Evolutionary conservation across 2,797 vertebrate genomes (phyloP), one percentile per base, ranked within the genome.

Genomic region (Pagetopsis macropterus): DNA sequence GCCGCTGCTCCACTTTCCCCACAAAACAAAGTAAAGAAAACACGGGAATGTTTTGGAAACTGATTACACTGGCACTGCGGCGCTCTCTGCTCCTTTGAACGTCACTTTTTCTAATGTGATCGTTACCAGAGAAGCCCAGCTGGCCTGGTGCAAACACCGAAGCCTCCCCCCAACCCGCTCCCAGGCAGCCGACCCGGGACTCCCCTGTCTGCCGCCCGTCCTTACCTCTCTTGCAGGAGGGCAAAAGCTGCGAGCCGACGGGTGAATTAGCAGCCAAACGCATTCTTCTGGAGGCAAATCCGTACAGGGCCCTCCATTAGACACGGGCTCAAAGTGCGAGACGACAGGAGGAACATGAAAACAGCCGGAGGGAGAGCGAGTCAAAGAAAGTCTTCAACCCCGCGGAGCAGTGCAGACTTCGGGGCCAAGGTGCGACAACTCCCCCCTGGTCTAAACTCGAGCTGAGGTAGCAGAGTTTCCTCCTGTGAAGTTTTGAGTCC

Each of bases 231-330:
- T 79, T 77, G 72, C 91, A 88, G 92, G 87, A 91, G 91, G 51
- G 88, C 83, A 87, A 83, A 90, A 75, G 83, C 89, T 79, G 87
- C 84, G 80, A 84, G 71, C 72, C 79, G 84, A 79, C 79, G 81
- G 89, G 49, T 41, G 87, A 80, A 52, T 86, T 82, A 94, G 88
- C 86, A 87, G 81, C 84, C 66, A 83, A 77, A 83, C 81, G 79
- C 94, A 94, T 95, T 92, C 87, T 94, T 79, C 83, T 72, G 81
- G n/a, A 78, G 81, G 84, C 85, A 89, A 85, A 94, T 95, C 95
- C 94, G 92, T 65, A 92, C 94, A 59, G 93, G 93, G 87, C 94
- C 94, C 93, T 95, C 95, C 95, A 95, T 95, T 91, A 93, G 87
- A 92, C 89, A 64, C 91, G 90, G 92, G 88, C 91, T 87, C 81